Evolutionary conservation across 2,113 vertebrate species (phyloP).

Genomic region (Cranoglanis bouderius): DNA sequence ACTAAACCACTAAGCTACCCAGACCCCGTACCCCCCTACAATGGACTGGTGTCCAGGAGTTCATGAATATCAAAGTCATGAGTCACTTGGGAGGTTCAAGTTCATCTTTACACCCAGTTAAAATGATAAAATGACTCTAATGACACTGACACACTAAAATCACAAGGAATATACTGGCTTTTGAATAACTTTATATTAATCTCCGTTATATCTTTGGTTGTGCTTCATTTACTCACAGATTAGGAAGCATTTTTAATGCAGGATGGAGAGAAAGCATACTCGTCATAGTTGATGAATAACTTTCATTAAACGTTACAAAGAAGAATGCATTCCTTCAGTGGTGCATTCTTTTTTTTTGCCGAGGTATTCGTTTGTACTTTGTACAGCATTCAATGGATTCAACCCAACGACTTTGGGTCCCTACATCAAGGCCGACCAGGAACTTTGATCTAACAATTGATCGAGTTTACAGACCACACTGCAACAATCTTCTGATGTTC

Average conservation of each 20-base stretch:
- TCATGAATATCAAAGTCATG: not conserved
- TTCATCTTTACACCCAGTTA: not conserved
- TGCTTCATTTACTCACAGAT: not conserved
- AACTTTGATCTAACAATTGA: not conserved
- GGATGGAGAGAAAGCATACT: not conserved
- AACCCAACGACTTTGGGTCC: not conserved
- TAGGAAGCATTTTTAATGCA: not conserved
- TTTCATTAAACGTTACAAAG: conserved; percentile 7
- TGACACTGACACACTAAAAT: not conserved
- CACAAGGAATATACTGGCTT: not conserved
- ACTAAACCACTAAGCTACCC: too few species aligned
- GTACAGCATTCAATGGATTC: not conserved
- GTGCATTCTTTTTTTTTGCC: not conserved
- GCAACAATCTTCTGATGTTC: not conserved
- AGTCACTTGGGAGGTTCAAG: not conserved
- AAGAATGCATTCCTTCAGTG: not conserved
- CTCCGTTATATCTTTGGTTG: not conserved
- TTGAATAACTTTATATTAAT: not conserved
- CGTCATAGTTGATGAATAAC: not conserved
- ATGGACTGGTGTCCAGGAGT: not conserved
- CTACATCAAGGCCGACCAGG: not conserved
- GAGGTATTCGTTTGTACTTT: not conserved
- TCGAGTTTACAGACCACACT: not conserved
- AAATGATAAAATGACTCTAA: not conserved
- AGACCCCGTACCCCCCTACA: not conserved